Base-by-base conservation (phyloP, 2,113 vertebrate genomes). In the Canis aureus region DNA sequence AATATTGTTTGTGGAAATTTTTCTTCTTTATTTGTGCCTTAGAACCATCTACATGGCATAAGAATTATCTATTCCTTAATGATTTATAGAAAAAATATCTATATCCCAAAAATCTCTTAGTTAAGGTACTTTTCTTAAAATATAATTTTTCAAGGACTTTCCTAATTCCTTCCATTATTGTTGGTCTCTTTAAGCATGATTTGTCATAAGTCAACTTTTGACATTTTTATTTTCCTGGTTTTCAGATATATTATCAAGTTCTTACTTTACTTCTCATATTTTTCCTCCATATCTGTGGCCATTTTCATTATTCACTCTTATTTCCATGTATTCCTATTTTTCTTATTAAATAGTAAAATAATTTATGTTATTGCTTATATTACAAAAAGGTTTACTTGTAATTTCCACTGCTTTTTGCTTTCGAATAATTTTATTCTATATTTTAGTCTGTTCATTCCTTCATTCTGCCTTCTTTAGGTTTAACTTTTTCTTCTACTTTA, bases 191-290 rank as follows among this genome's bases (percentile, higher is more conserved):
- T 89, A 43, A 17, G 23, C 10, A 59, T 29, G 23, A 38, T 51
- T 78, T 64, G 73, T 78, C 43, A 51, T 25, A 22, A 35, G 43
- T 51, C 59, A 51, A 79, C 43, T 53, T 35, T 78, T 35, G 22
- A 15, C 32, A 90, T 64, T 90, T 90, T 25, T 79, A 51, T 78
- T 62, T 49, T 64, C 59, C 29, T 11, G 43, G 23, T 79, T 79
- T 90, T 78, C 59, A 64, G 88, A 53, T 90, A 90, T 79, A 79
- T 83, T 73, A 88, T 60, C 86, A 74, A 32, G 35, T 27, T 83
- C 23, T 62, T 62, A 27, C 17, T 59, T 89, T 43, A 60, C 35
- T 49, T 60, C 25, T 76, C 19, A 49, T 60, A n/a, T 76, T 60
- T 87, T 71, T 57, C 66, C 66, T 87, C 25, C 32, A 25, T 23